Evolutionary conservation across 2,113 vertebrate species (phyloP), one percentile per base, ranked within the genome.

Genomic region (Mystacornis crossleyi): DNA sequence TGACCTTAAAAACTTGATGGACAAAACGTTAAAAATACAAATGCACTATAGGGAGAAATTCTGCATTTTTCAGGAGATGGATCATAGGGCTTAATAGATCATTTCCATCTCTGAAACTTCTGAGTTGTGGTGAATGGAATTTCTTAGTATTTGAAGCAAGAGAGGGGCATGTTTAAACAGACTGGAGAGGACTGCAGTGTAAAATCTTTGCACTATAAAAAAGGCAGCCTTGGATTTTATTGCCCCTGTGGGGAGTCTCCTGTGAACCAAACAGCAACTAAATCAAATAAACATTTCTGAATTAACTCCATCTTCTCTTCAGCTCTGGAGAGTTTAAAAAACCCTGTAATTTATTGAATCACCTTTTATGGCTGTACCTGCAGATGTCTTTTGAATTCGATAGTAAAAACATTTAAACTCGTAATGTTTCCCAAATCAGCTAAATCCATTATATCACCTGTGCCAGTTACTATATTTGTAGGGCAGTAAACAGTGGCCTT

Each of bases 261-360:
- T 80, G 65, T 87, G 89, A 97, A 94, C 65, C 61, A 93, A 96
- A 96, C 40, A 93, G 88, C 85, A 95, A 96, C 86, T 94, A 96
- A 93, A 94, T 93, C 86, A 96, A 96, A 96, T 71, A 92, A 95
- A 96, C 72, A 93, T 96, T 96, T 94, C 90, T 96, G 96, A 94
- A 92, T 90, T 94, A 94, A 94, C 83, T 96, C 93, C 90, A 90
- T 94, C 92, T 95, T 92, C 67, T 90, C 67, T 90, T 83, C 70
- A 93, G 82, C 86, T 95, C 70, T 83, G 75, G 78, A 75, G 80
- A 83, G 29, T 81, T 93, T 29, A 69, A 82, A 94, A 90, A 70
- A 0, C 9, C 58, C 57, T 53, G n/a, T 86, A 90, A 90, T 92
- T 90, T 81, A 89, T 50, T 60, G 60, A 83, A 92, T 90, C 43